A percentile compares a stretch with the other conserved stretches of the same genome.
Evolutionary conservation across 2,797 vertebrate species (phyloP).

Genomic region (Margarornis squamiger): DNA sequence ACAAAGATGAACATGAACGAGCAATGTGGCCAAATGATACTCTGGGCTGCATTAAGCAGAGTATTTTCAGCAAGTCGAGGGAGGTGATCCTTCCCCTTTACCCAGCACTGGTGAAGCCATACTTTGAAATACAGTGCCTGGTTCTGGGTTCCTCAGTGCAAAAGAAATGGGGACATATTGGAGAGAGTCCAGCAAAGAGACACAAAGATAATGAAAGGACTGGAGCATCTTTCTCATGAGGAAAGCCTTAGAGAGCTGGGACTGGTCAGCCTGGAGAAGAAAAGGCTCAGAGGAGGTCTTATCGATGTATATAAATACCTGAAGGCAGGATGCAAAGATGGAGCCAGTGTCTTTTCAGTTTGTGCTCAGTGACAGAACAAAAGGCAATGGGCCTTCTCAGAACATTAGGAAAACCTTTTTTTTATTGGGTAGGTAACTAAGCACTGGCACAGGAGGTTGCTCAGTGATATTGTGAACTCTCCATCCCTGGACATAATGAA

Average conservation of each 20-base stretch:
- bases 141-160: background rate
- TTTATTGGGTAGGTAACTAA: background rate
- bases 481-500: background rate
- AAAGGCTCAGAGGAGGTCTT: background rate
- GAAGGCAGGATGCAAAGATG: background rate
- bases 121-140: background rate
- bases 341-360: background rate
- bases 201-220: background rate
- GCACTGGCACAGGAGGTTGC: background rate
- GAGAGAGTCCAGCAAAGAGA: background rate
- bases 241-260: background rate
- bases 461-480: background rate
- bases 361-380: background rate
- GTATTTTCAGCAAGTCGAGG: background rate
- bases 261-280: background rate
- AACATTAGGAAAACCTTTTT: background rate
- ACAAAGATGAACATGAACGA: background rate
- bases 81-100: background rate
- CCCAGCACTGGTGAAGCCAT: background rate
- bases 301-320: background rate
- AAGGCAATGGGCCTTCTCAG: background rate
- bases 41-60: background rate
- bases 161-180: background rate
- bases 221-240: background rate
- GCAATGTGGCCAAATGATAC: background rate